phyloP scores from a whole-genome alignment of 2,113 vertebrate species.

The Himantopus leucocephalus region DNA sequence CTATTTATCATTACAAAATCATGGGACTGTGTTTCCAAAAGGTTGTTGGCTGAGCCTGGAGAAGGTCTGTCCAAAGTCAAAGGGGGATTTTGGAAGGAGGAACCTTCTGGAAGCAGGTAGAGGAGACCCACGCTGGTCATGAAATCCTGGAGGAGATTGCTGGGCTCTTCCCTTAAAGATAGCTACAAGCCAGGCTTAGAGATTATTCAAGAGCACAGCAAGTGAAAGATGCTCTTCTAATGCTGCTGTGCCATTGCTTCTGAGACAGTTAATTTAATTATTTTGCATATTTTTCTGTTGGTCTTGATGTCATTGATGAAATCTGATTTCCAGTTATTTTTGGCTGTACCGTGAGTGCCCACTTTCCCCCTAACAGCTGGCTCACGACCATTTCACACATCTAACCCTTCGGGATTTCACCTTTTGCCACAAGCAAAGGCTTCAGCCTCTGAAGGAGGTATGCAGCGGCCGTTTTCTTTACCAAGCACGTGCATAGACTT shows the following conservation, averaged over 20 bases:
- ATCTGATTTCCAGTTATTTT: not conserved
- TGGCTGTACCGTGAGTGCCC: not conserved
- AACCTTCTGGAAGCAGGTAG: not conserved
- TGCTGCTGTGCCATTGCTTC: not conserved
- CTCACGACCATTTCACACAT: not conserved
- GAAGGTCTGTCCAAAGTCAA: not conserved
- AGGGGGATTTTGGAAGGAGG: not conserved
- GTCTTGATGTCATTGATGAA: not conserved
- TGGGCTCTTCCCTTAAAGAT: not conserved
- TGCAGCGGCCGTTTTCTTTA: not conserved
- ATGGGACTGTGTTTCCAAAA: not conserved
- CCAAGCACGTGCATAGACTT: not conserved
- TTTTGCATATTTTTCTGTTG: not conserved
- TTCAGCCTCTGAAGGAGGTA: not conserved
- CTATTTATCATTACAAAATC: constrained; percentile 31
- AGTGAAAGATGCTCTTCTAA: not conserved
- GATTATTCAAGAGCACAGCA: not conserved
- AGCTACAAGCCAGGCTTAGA: not conserved
- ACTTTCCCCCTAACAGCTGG: not conserved
- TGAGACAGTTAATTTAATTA: constrained; percentile 39
- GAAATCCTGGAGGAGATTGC: not conserved
- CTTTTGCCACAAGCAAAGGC: not conserved
- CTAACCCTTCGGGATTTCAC: not conserved
- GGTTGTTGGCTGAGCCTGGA: not conserved
- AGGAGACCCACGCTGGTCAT: not conserved